Base-by-base conservation (phyloP, 2,888 invertebrate species). In the Callosobruchus maculatus region DNA sequence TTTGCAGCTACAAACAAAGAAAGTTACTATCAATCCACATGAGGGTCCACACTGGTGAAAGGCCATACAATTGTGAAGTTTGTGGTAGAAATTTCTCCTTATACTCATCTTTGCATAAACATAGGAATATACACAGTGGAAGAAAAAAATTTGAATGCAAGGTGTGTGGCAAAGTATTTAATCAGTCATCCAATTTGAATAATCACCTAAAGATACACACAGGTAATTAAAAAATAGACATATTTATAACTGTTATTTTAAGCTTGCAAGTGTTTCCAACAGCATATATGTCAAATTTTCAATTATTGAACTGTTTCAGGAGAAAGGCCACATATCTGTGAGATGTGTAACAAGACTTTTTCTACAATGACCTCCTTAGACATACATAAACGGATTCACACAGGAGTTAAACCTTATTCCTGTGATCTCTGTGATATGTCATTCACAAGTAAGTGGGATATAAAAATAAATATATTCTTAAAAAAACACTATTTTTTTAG, bases 31-130 rank as follows among this genome's bases (percentile, higher is more conserved):
- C 81, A 13, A 79, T 85, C 26, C 87, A 87, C 78, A 82, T 86
- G 82, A 77, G 86, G 67, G 82, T 82, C 2, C 87, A 87, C 79
- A 86, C 86, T 0, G 87, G 87, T 3, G 86, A 87, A 77, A 77
- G 85, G 70, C 86, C 87, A 7, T 78, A 85, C 20, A 85, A 80
- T 77, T 87, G 87, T 77, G 86, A 86, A 74, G 83, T 85, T 26
- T 87, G 87, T 74, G 84, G 84, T 7, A 83, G 84, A 72, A 83
- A 82, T 9, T 87, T 87, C 78, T 83, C 85, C 3, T 79, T 86
- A 21, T 83, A 86, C 0, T 86, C 86, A 77, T 86, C 85, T 13
- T 78, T 87, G 26, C 84, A 86, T 67, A 86, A 85, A 80, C 87
- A 87, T 74, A 80, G 81, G 77, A 80, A 83, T 69, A 81, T 85